A percentile compares a stretch with the other conserved stretches of the same genome.
Evolutionary conservation across 2,888 invertebrate genomes (phyloP).

Genomic region (Hemicrepidius hirtus): DNA sequence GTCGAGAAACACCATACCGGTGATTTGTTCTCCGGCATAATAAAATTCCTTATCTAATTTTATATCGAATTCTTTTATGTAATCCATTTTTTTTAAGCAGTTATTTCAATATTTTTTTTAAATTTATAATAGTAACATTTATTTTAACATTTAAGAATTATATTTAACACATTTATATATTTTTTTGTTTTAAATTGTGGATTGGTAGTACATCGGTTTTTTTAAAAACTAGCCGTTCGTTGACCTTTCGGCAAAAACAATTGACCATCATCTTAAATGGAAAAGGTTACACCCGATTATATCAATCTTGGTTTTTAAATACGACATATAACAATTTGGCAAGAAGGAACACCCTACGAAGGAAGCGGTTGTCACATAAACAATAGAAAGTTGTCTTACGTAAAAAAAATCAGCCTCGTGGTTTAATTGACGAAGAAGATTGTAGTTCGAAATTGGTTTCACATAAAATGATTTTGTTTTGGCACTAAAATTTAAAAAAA

Average conservation of each 20-base stretch:
- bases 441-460: conserved; percentile 1
- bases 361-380: background rate
- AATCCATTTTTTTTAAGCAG: conserved; percentile 76
- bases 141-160: background rate
- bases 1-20: conserved; percentile 81
- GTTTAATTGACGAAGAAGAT: conserved; percentile 34
- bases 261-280: too few species aligned
- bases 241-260: too few species aligned
- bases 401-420: conserved; percentile 26
- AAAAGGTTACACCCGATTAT: background rate
- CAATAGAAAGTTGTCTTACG: background rate
- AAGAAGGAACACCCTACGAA: conserved; percentile 5
- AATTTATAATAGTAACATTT: background rate
- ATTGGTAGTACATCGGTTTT: too few species aligned
- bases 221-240: too few species aligned
- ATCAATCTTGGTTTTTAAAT: background rate
- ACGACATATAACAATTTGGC: conserved; percentile 14
- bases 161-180: too few species aligned
- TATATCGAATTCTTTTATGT: conserved; percentile 85
- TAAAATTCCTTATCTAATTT: conserved; percentile 84
- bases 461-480: conserved; percentile 33
- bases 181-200: too few species aligned
- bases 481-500: conserved; percentile 38
- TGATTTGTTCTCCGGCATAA: conserved; percentile 83
- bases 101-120: background rate